Evolutionary conservation across 2,113 vertebrate genomes (phyloP).

Genomic region (Theristicus caerulescens): DNA sequence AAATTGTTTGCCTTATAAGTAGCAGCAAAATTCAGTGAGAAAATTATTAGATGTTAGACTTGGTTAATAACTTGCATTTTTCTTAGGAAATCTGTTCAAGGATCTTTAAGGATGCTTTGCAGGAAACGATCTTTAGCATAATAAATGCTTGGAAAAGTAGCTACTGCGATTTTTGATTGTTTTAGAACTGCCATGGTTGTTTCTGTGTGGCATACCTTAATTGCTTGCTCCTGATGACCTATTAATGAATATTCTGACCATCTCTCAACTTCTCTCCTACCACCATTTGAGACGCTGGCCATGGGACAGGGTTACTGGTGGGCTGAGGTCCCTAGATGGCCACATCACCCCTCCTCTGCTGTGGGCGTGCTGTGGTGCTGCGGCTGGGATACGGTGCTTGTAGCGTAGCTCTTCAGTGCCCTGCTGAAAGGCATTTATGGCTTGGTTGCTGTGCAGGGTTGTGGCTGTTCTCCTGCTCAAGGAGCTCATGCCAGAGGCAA

Average conservation of each 20-base stretch:
- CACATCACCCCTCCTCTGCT: not conserved
- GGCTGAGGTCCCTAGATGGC: not conserved
- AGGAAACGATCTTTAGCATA: not conserved
- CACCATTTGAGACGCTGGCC: fast-evolving
- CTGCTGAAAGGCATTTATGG: not conserved
- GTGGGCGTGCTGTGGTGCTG: not conserved
- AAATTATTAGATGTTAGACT: not conserved
- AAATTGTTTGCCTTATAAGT: not conserved
- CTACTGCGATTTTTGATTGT: not conserved
- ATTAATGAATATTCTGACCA: not conserved
- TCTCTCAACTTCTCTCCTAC: not conserved
- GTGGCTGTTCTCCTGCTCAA: not conserved
- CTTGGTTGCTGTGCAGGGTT: fast-evolving
- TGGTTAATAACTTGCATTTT: not conserved
- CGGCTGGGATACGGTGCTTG: fast-evolving
- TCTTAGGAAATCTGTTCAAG: not conserved
- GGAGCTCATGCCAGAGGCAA: not conserved
- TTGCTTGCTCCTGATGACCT: not conserved
- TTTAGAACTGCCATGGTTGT: not conserved
- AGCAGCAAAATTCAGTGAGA: not conserved
- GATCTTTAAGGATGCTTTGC: not conserved
- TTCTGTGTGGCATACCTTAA: not conserved
- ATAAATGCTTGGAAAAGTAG: not conserved
- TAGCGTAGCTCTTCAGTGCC: not conserved
- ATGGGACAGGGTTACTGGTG: fast-evolving